phyloP scores from a whole-genome alignment of 2,113 vertebrate species.

The Zapus hudsonius region DNA sequence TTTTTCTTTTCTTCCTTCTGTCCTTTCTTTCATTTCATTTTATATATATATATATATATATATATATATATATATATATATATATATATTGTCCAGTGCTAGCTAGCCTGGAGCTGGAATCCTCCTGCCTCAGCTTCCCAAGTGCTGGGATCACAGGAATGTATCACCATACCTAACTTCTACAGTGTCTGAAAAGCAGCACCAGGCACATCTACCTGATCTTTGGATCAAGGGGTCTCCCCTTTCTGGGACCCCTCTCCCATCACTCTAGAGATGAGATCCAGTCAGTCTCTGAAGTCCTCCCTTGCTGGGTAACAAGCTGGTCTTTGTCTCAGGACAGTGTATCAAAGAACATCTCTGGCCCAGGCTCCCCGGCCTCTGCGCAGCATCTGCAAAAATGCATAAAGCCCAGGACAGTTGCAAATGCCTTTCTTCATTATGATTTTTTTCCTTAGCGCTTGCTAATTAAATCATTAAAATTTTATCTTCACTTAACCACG shows the following conservation, averaged over 20 bases:
- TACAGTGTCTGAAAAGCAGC: neutral
- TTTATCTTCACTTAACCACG: constrained; percentile 87
- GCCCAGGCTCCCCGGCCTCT: constrained; percentile 32
- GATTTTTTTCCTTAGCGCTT: constrained; percentile 80
- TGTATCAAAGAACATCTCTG: neutral
- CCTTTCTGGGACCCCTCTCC: neutral
- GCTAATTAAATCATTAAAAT: constrained; percentile 90
- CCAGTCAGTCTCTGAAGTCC: neutral
- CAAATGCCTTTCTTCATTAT: constrained; percentile 67
- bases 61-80: too few relatives aligned
- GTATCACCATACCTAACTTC: neutral
- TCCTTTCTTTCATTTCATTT: too few relatives aligned
- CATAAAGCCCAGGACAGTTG: constrained; percentile 67
- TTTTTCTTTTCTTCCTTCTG: too few relatives aligned
- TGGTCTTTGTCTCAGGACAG: neutral
- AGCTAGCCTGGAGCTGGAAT: neutral
- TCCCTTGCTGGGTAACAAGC: neutral
- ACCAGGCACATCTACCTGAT: fast-evolving
- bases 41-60: too few relatives aligned
- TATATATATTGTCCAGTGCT: neutral
- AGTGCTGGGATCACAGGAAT: neutral
- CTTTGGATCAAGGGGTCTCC: neutral
- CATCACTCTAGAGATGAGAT: neutral
- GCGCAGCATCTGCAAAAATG: constrained; percentile 12
- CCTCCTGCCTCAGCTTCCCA: neutral